Evolutionary conservation across 2,797 vertebrate species (phyloP), one percentile per base, ranked within the genome.

Genomic region (Manis crassicaudata): DNA sequence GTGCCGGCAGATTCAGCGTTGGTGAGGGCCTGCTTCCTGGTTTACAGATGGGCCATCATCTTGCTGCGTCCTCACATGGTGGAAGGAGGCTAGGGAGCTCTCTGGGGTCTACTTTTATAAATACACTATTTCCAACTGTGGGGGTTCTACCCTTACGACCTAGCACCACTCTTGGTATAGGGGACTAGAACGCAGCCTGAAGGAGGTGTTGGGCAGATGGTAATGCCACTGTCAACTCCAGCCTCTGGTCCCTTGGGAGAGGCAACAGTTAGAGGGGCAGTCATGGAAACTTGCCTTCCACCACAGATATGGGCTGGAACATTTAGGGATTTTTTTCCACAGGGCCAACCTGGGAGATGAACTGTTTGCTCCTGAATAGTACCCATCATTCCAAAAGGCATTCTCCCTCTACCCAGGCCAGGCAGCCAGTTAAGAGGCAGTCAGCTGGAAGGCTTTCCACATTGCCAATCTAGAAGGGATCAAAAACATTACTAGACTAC

Each of bases 401-500:
- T 65, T 90, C 7, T 6, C 23, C 35, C 58, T 58, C 17, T 2
- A 79, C 50, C 14, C 62, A 96, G 81, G 32, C 50, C 87, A 91
- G 86, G 72, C 27, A 32, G 68, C 65, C 75, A 95, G 68, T 91
- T 94, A 92, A 94, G 82, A 89, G 63, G 63, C 83, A 86, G 29
- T 67, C 70, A 95, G 67, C 85, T 95, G 88, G 67, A 92, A 90
- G 73, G 32, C 20, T 96, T 96, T 92, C 67, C n/a, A 70, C 2
- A 0, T 76, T 65, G n/a, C 62, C 80, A 81, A 9, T 83, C 35
- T 68, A 87, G 72, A 58, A 32, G 40, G 67, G 43, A 43, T 82
- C 13, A 68, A 81, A 95, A 95, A 90, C 32, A 73, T 94, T 72
- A 81, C 43, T 89, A 29, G 68, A 92, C 73, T 93, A 93, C 92